Base-by-base conservation (phyloP, 2,797 vertebrate genomes). In the Labeo calbasu region DNA sequence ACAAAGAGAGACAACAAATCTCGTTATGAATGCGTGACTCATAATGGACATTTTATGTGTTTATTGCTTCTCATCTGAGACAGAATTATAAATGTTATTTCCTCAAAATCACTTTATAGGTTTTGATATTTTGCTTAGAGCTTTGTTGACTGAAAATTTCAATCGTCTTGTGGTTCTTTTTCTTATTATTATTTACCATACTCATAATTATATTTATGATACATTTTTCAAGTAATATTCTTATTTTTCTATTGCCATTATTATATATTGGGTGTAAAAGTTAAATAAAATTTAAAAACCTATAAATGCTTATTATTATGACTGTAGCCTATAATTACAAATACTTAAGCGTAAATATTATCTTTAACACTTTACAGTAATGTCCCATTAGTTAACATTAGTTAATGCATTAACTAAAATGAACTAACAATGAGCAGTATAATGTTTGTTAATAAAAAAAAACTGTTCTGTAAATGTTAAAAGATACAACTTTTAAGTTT, bases 11-110 rank as follows among this genome's bases (percentile, higher is more conserved):
- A 40, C 59, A 59, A 63, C 43, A 23, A 40, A 51, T 50, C 72
- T 65, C 4, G 1, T 81, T 43, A 75, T 2, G 4, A 32, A 85
- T 66, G 11, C 15, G 19, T 32, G 36, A 46, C 15, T 55, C 36
- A 51, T 57, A 50, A 76, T 80, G 78, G 17, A 55, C 40, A 36
- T 63, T 32, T 72, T 61, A 63, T 63, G 36, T 1, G 48, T 72
- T 57, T 75, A 79, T 25, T 43, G 21, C 6, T 73, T 15, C 25
- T 43, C 17, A 68, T 76, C 2, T 46, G 28, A 76, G 59, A 65
- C 2, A 40, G 59, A 11, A 23, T 68, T 77, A n/a, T 66, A 48
- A 36, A 53, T 36, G 4, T n/a, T 15, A 50, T 43, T 25, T 23
- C 51, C n/a, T 43, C 61, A n/a, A 40, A 83, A 65, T 59, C 61